Evolutionary conservation across 37 sponge, comb jelly and placozoan genomes (phyloP), one percentile per base, ranked within the genome.

Genomic region (Halichondria panicea): DNA sequence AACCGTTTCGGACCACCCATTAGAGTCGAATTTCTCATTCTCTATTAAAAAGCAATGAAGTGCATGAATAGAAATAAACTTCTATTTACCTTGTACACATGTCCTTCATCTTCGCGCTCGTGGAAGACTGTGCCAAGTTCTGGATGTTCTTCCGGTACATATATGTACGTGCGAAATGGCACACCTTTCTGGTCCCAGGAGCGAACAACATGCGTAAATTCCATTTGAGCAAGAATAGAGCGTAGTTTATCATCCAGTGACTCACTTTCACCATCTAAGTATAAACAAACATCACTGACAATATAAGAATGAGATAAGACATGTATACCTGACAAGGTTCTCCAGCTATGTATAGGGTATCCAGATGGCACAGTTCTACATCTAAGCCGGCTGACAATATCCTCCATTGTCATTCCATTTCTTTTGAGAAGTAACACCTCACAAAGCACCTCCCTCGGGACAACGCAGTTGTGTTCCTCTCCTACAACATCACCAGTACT

Each of bases 101-200:
- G 54, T 19, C 31, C 76, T 56, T 73, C 74, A 73, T 74, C 76
- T 63, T 63, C 64, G 40, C 76, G 27, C 46, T 75, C 63, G 35
- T 42, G 31, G 63, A 63, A 75, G 25, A 18, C 19, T 5, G 2
- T n/a, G 24, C 42, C 28, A 18, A 44, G 38, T 3, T 30, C 32
- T 46, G 71, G 71, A 48, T 70, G 71, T 2, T 28, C 2, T 19
- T 70, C 71, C 28, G 71, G 71, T 9, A 70, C 54, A 52, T 61
- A 48, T 13, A 70, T 30, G 34, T 48, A 31, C 11, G 54, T 70
- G 46, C 15, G n/a, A 27, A 70, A 70, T 21, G 52, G 54, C n/a
- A 70, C 33, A 31, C 71, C 71, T 52, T 70, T n/a, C 1, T 13
- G 54, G 27, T 70, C 71, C 71, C 71, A 70, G 19, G 25, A 1